Conservation (phyloP, 2,113 vertebrate species). For the Hucho hucho region DNA sequence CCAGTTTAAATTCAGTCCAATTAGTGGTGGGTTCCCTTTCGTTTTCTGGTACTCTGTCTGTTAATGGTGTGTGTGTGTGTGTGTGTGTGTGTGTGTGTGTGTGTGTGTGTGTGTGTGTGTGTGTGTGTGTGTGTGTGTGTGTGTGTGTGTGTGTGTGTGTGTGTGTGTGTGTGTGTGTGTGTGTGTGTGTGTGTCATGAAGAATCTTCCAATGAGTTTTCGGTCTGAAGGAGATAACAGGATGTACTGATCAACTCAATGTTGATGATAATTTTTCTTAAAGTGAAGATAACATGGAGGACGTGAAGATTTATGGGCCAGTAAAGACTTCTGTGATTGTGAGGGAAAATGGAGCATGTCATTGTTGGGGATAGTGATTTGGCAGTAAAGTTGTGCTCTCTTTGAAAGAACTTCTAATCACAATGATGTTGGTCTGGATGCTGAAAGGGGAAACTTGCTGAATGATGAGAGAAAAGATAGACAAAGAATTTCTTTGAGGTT, state of each 20-base stretch:
- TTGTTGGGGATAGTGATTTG: slow-evolving; percentile 36
- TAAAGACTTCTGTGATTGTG: background rate
- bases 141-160: slow-evolving; percentile 2
- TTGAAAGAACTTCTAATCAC: too few relatives aligned
- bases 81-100: background rate
- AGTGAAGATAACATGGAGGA: background rate
- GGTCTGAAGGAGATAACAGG: background rate
- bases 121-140: slow-evolving; percentile 1
- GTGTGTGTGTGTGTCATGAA: background rate
- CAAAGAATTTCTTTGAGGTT: too few relatives aligned
- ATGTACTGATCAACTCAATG: background rate
- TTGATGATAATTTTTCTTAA: background rate
- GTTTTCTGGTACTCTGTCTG: slow-evolving; percentile 18
- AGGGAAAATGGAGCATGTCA: slow-evolving; percentile 34
- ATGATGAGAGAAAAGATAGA: too few relatives aligned
- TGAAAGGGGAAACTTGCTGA: too few relatives aligned
- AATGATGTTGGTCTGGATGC: too few relatives aligned
- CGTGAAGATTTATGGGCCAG: background rate
- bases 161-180: background rate
- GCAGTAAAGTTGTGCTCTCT: slow-evolving; percentile 12
- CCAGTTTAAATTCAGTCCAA: slow-evolving; percentile 72
- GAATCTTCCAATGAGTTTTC: background rate
- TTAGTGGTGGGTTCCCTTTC: slow-evolving; percentile 55
- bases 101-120: too few relatives aligned
- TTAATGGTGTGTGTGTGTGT: slow-evolving; percentile 3